These are phyloP conservation scores for Meteorus colon DNA, from an alignment of 2,888 invertebrate species.

Conservation along the genomic window DNA sequence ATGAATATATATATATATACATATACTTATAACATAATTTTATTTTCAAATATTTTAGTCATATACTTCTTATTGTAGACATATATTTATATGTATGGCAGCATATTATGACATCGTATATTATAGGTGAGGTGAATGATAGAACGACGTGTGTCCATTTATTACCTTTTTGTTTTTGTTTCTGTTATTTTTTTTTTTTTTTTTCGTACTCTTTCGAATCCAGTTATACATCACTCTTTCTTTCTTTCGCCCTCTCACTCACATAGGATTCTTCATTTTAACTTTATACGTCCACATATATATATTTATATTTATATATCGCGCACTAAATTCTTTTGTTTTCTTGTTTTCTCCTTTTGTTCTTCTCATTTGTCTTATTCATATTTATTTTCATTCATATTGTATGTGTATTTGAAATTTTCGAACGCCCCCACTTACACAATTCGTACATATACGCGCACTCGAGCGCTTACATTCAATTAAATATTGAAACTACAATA, in stretches of 20 bases:
- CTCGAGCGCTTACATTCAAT: neutral
- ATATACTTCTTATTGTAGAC: constrained; percentile 70
- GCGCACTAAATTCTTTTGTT: neutral
- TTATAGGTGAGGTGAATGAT: constrained; percentile 70
- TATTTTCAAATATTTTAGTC: constrained; percentile 67
- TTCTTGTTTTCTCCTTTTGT: constrained; percentile 1
- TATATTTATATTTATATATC: neutral
- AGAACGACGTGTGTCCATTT: constrained; percentile 62
- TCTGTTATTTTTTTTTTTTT: constrained; percentile 34
- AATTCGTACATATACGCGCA: neutral
- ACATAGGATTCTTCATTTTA: constrained; percentile 9
- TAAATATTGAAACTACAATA: constrained; percentile 1
- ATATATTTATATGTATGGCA: constrained; percentile 73
- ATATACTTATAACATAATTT: constrained; percentile 65
- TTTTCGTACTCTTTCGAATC: constrained; percentile 36
- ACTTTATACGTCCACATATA: constrained; percentile 35
- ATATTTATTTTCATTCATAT: neutral
- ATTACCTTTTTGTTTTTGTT: constrained; percentile 31
- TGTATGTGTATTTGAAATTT: neutral
- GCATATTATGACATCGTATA: constrained; percentile 72
- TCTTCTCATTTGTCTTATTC: neutral
- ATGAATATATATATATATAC: constrained; percentile 22
- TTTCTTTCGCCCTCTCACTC: constrained; percentile 27
- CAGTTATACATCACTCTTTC: constrained; percentile 44
- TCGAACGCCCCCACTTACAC: neutral